Conservation (phyloP, 2,797 vertebrate species). For the Helostoma temminkii region DNA sequence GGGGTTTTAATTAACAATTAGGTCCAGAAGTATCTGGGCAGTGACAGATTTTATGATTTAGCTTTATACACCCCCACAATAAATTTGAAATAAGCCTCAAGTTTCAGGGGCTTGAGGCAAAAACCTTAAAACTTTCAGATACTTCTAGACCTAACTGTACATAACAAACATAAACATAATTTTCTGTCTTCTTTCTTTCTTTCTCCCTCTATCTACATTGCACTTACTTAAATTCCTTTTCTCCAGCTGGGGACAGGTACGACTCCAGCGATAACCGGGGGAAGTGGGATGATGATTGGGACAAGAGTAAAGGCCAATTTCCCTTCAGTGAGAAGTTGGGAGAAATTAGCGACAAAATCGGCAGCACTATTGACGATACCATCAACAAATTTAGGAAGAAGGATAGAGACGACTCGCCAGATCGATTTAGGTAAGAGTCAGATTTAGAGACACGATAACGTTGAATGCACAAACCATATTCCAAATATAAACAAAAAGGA, state of each 20-base stretch:
- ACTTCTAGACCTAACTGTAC: no score
- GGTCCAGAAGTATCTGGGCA: no score
- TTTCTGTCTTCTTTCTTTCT: background rate
- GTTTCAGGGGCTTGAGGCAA: no score
- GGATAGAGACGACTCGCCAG: constrained; percentile 95
- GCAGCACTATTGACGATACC: constrained; percentile 96
- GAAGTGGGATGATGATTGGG: constrained; percentile 98
- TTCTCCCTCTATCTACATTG: background rate
- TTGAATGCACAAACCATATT: background rate
- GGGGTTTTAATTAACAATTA: background rate
- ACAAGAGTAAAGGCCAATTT: constrained; percentile 91
- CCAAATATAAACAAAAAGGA: background rate
- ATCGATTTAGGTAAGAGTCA: constrained; percentile 90
- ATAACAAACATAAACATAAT: no score
- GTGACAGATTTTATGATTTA: no score
- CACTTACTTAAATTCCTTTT: background rate
- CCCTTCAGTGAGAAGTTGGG: constrained; percentile 98
- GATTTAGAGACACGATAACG: background rate
- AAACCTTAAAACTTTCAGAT: no score
- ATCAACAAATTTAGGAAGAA: constrained; percentile 97
- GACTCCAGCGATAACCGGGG: constrained; percentile 88
- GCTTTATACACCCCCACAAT: no score
- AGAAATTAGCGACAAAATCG: constrained; percentile 98
- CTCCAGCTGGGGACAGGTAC: constrained; percentile 87
- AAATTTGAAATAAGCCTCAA: no score